Conservation (phyloP, 2,797 vertebrate genomes). For the Bucorvus abyssinicus region DNA sequence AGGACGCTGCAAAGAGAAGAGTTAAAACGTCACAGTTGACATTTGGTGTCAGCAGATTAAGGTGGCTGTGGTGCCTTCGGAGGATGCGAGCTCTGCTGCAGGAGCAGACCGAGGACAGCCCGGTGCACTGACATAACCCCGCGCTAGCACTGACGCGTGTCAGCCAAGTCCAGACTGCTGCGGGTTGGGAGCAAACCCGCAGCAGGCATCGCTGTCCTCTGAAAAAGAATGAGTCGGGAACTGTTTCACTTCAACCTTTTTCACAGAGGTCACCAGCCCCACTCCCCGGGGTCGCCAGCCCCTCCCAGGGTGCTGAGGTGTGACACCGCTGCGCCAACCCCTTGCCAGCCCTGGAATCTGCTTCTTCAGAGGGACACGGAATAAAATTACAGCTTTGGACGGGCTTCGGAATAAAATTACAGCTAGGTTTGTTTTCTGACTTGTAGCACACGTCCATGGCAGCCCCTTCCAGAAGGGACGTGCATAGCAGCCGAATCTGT, state of each 20-base stretch:
- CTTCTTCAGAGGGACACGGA: background rate
- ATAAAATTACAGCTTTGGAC: background rate
- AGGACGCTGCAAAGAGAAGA: background rate
- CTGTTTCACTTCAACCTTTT: background rate
- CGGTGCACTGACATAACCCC: background rate
- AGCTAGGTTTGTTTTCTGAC: background rate
- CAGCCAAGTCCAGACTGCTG: accelerated
- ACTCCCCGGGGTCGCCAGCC: accelerated
- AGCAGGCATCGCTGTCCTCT: background rate
- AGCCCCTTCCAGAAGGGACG: conserved; percentile 17
- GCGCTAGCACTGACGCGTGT: accelerated
- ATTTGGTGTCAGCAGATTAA: background rate
- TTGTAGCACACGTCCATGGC: background rate
- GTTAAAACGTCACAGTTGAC: background rate
- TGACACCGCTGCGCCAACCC: background rate
- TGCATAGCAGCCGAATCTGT: background rate
- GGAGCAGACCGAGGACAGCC: background rate
- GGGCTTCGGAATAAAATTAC: background rate
- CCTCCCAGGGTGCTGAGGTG: background rate
- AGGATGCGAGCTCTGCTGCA: background rate
- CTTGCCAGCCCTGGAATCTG: background rate
- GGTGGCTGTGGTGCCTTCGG: background rate
- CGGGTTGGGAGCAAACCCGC: background rate
- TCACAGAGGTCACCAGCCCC: background rate
- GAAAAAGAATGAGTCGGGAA: background rate